phyloP scores from a whole-genome alignment of 2,797 vertebrate species.

The Prionace glauca region DNA sequence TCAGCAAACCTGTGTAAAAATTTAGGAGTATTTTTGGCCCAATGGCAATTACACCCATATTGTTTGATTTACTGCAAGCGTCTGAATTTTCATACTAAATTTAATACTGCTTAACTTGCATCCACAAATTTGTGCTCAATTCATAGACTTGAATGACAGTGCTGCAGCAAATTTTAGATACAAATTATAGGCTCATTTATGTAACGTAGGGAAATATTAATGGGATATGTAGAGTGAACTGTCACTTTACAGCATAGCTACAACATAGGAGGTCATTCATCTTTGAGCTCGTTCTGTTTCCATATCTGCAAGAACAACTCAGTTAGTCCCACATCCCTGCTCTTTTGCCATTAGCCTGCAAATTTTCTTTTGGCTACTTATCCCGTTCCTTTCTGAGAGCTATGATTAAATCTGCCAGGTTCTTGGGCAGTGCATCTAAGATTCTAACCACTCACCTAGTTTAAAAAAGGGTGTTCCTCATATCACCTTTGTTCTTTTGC shows the following conservation, averaged over 20 bases:
- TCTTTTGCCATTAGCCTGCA: not conserved
- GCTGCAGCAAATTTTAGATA: not conserved
- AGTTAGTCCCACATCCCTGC: not conserved
- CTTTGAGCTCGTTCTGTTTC: not conserved
- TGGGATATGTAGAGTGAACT: not conserved
- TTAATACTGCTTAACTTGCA: not conserved
- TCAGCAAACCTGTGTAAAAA: not conserved
- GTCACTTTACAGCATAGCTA: not conserved
- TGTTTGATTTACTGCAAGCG: not conserved
- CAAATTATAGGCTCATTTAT: not conserved
- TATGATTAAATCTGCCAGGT: not conserved
- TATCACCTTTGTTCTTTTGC: not conserved
- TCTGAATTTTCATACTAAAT: slow-evolving; percentile 10
- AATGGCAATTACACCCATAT: not conserved
- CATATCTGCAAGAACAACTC: not conserved
- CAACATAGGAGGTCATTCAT: not conserved
- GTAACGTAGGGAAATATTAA: not conserved
- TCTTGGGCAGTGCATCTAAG: not conserved
- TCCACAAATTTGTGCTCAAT: not conserved
- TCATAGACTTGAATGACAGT: not conserved
- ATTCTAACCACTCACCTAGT: not conserved
- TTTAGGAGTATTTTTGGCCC: not conserved
- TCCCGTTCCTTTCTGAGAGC: not conserved
- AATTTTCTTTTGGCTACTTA: not conserved
- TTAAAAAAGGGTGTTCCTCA: not conserved